Evolutionary conservation across 1,140 invertebrate species (phyloP).

Genomic region (Rhagoletis pomonella): DNA sequence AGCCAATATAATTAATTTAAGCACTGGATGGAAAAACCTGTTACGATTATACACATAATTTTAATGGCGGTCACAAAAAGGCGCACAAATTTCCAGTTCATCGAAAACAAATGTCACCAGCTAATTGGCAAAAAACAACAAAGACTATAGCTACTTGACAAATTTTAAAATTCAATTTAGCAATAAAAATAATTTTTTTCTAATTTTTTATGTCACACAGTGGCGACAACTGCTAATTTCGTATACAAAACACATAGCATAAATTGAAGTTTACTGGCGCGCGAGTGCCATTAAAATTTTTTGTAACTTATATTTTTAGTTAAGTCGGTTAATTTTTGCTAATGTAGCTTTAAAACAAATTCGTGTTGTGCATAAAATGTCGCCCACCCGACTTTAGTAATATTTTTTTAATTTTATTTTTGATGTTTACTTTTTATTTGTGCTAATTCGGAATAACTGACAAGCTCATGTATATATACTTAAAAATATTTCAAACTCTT

Average conservation of each 20-base stretch:
- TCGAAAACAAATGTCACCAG: slow-evolving; percentile 13
- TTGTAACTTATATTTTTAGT: not conserved
- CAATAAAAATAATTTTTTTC: not conserved
- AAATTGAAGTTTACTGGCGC: not conserved
- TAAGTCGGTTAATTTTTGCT: not conserved
- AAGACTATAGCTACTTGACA: not conserved
- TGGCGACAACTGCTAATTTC: not conserved
- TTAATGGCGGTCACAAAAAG: not conserved
- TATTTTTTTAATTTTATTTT: not conserved
- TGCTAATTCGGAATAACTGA: not conserved
- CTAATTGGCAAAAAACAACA: slow-evolving; percentile 10
- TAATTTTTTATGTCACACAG: not conserved
- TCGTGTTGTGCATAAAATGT: not conserved
- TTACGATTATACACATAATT: not conserved
- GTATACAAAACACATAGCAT: not conserved
- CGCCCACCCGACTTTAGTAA: not conserved
- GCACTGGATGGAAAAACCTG: slow-evolving; percentile 6
- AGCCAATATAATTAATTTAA: not conserved
- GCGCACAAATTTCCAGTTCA: not conserved
- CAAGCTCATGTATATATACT: not conserved
- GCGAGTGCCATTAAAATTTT: not conserved
- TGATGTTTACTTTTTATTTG: not conserved
- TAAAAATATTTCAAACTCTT: not conserved
- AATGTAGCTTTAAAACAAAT: not conserved
- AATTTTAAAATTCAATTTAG: not conserved